A percentile compares a stretch with the other conserved stretches of the same genome.
Evolutionary conservation across 2,797 vertebrate species (phyloP).

Genomic region (Momotus momota): DNA sequence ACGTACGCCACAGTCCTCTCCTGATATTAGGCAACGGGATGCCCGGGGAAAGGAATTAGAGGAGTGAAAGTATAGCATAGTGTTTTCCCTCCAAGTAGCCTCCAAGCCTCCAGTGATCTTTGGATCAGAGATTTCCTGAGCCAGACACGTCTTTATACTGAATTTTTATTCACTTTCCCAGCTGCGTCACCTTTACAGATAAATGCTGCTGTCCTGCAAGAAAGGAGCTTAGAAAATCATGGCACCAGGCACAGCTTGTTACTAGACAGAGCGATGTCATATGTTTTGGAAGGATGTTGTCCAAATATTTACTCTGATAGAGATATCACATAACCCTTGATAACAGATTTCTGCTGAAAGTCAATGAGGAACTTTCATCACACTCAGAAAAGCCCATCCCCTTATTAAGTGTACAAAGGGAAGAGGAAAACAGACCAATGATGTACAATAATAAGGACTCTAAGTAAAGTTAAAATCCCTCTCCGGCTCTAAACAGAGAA

Average conservation of each 20-base stretch:
- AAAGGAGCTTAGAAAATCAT: neutral
- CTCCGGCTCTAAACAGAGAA: neutral
- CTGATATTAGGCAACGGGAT: neutral
- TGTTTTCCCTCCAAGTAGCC: neutral
- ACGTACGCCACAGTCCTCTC: accelerated
- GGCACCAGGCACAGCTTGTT: neutral
- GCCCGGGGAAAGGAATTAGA: neutral
- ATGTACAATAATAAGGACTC: neutral
- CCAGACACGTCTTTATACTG: neutral
- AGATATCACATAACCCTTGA: neutral
- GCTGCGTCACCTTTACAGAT: neutral
- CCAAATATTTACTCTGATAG: neutral
- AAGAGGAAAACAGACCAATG: neutral
- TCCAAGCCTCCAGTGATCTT: neutral
- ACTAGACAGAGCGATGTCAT: neutral
- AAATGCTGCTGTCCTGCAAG: neutral
- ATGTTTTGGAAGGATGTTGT: neutral
- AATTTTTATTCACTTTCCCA: neutral
- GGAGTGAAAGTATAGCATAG: accelerated
- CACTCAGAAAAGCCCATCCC: neutral
- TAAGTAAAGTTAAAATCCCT: neutral
- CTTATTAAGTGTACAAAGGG: neutral
- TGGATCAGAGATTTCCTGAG: neutral
- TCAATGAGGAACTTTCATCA: neutral
- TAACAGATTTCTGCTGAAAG: neutral